Percentiles rank a stretch among this genome's conserved stretches.
These are phyloP conservation scores for Nannoperca australis DNA, from an alignment of 2,797 vertebrate genomes.

Conservation along the genomic window DNA sequence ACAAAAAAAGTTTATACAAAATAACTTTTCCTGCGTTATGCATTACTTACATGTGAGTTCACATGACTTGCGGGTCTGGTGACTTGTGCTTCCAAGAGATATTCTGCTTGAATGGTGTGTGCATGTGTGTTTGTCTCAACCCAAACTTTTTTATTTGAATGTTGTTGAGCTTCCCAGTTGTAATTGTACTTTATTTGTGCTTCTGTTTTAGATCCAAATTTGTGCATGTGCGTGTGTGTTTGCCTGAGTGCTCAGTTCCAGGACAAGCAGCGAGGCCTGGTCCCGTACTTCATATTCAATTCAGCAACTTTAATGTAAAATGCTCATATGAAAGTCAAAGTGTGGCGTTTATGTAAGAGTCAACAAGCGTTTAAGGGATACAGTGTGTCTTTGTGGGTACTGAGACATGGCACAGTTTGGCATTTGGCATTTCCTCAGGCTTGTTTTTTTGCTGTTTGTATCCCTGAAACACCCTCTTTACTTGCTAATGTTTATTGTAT, in stretches of 20 bases:
- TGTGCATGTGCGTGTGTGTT: constrained; percentile 8
- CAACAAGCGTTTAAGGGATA: constrained; percentile 47
- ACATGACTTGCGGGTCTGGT: constrained; percentile 56
- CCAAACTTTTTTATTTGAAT: constrained; percentile 1
- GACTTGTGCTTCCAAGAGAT: constrained; percentile 40
- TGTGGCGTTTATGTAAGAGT: constrained; percentile 62
- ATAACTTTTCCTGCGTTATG: constrained; percentile 46
- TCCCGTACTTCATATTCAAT: constrained; percentile 62
- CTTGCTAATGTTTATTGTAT: constrained; percentile 23
- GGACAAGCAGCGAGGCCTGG: constrained; percentile 28
- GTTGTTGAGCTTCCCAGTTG: constrained; percentile 16
- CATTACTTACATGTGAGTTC: constrained; percentile 62
- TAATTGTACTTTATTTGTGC: constrained; percentile 27
- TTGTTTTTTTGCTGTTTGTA: constrained; percentile 42
- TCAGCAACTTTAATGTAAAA: constrained; percentile 60
- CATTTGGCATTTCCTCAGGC: constrained; percentile 58
- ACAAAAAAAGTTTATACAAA: constrained; percentile 38
- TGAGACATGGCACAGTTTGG: constrained; percentile 49
- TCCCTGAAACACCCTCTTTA: constrained; percentile 50
- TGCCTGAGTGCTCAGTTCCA: constrained; percentile 27
- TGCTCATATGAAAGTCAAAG: constrained; percentile 58
- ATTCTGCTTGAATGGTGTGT: constrained; percentile 36
- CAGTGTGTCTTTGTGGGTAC: constrained; percentile 21
- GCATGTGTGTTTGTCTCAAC: constrained; percentile 26
- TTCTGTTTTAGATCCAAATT: constrained; percentile 29